A percentile compares a stretch with the other conserved stretches of the same genome.
These are phyloP conservation scores for Podabrus alpinus DNA, from an alignment of 2,888 invertebrate genomes.

Conservation along the genomic window DNA sequence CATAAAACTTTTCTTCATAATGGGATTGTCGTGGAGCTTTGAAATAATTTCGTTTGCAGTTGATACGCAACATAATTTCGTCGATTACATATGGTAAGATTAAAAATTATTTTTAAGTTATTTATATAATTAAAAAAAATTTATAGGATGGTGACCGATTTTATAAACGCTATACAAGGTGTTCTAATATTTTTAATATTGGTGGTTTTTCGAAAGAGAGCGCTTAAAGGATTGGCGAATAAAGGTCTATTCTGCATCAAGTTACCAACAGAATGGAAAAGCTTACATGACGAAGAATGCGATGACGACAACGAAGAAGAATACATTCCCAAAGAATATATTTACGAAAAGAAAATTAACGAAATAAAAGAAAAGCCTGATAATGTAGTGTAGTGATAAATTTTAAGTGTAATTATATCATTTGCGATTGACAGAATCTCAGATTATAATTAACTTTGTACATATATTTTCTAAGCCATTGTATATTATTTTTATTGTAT, in stretches of 20 bases:
- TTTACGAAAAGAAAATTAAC: conserved; percentile 4
- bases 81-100: conserved; percentile 49
- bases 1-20: conserved; percentile 68
- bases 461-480: background rate
- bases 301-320: conserved; percentile 52
- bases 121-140: background rate
- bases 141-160: conserved; percentile 62
- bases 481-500: background rate
- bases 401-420: background rate
- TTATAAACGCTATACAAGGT: conserved; percentile 66
- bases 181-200: conserved; percentile 64
- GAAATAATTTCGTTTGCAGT: conserved; percentile 61
- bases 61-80: conserved; percentile 34
- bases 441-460: background rate
- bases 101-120: background rate
- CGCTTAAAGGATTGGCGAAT: conserved; percentile 58
- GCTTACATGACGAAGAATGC: conserved; percentile 58
- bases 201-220: conserved; percentile 62
- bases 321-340: background rate
- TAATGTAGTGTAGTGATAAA: background rate
- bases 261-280: conserved; percentile 49
- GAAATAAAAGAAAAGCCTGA: conserved; percentile 13
- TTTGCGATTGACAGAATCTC: conserved; percentile 3
- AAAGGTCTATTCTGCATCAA: conserved; percentile 47
- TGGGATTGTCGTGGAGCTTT: conserved; percentile 75